phyloP scores from a whole-genome alignment of 2,797 vertebrate species.

The Paguma larvata region DNA sequence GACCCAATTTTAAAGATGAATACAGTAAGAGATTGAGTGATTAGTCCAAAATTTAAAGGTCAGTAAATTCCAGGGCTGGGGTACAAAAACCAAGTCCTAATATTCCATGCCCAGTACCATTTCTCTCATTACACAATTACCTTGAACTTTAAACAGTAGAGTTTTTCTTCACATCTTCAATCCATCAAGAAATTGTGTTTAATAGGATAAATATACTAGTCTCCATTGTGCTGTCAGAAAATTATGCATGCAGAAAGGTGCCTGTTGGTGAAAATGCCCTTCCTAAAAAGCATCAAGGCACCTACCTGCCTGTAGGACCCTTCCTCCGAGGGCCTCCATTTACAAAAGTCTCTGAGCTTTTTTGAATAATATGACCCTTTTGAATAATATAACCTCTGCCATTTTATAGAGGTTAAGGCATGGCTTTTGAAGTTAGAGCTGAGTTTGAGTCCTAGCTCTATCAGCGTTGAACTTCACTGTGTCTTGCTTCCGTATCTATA shows the following conservation, averaged over 20 bases:
- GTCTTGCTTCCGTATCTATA: background rate
- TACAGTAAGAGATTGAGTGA: background rate
- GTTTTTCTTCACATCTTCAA: constrained; percentile 40
- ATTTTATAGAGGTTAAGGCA: background rate
- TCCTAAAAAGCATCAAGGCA: background rate
- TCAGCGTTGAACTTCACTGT: background rate
- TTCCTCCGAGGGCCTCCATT: background rate
- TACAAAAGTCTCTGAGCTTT: background rate
- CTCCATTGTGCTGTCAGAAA: background rate
- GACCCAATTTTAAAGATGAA: constrained; percentile 10
- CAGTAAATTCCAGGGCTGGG: background rate
- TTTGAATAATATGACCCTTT: background rate
- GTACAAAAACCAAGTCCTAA: background rate
- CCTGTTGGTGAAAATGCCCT: background rate
- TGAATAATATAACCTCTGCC: background rate
- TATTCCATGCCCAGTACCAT: background rate
- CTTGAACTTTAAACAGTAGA: constrained; percentile 33
- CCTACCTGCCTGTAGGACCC: background rate
- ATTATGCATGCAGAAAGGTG: background rate
- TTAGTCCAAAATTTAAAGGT: constrained; percentile 17
- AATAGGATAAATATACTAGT: background rate
- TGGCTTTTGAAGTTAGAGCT: background rate
- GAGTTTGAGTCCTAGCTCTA: background rate
- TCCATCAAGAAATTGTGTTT: background rate
- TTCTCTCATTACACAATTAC: background rate